Percentiles rank a stretch among this genome's conserved stretches.
These are phyloP conservation scores for Micromys minutus DNA, from an alignment of 2,113 vertebrate species.

Conservation along the genomic window DNA sequence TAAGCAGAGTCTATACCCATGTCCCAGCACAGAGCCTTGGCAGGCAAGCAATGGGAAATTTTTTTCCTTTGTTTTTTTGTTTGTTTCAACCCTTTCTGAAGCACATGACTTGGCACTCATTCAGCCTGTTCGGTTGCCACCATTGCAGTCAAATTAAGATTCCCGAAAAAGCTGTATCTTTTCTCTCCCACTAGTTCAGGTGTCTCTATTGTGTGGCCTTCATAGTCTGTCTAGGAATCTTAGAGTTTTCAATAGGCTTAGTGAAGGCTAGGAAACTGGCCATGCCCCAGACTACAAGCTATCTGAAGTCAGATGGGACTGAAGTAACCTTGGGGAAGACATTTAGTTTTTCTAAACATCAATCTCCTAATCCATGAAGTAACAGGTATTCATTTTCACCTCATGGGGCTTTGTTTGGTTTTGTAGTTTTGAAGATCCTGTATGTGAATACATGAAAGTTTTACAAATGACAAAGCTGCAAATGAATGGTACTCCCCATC, in stretches of 20 bases:
- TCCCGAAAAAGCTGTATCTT: neutral
- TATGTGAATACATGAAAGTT: conserved; percentile 4
- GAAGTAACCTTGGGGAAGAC: neutral
- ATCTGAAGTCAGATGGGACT: neutral
- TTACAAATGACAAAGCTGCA: conserved; percentile 4
- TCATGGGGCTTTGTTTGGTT: neutral
- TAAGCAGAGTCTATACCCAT: conserved; percentile 87
- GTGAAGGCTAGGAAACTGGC: neutral
- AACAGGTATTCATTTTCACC: neutral
- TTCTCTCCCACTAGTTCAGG: neutral
- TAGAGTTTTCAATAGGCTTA: neutral
- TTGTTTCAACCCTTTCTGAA: conserved; percentile 43
- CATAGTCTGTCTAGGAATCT: neutral
- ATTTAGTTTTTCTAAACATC: neutral
- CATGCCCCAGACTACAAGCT: neutral
- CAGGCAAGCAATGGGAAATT: conserved; percentile 80
- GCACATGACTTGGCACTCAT: conserved; percentile 5
- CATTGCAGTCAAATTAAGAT: neutral
- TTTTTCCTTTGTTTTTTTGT: conserved; percentile 48
- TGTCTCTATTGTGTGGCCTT: conserved; percentile 10
- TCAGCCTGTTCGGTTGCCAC: conserved; percentile 25
- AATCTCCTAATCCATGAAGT: neutral
- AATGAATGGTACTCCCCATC: neutral
- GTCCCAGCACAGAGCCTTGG: conserved; percentile 85
- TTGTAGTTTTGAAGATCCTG: neutral